A percentile compares a stretch with the other conserved stretches of the same genome.
Evolutionary conservation across 1,140 invertebrate species (phyloP).

Genomic region (Drosophila rhopaloa): DNA sequence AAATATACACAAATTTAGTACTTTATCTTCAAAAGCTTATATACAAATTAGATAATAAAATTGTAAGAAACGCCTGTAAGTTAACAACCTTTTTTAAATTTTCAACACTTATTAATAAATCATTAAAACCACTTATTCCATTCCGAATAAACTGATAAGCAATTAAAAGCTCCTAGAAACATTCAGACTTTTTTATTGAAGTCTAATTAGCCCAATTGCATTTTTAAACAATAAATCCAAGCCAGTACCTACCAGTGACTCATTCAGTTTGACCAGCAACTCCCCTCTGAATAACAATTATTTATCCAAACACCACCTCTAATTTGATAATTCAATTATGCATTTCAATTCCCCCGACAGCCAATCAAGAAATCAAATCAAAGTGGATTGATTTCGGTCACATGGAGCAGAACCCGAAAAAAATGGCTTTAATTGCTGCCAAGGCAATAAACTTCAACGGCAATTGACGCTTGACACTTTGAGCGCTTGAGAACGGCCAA

Average conservation of each 20-base stretch:
- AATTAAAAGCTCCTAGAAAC: not conserved
- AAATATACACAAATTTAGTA: too few relatives aligned
- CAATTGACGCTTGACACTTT: slow-evolving; percentile 80
- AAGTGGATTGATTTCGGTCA: slow-evolving; percentile 55
- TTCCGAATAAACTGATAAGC: not conserved
- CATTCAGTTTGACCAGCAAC: not conserved
- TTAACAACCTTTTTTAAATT: too few relatives aligned
- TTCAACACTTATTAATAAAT: not conserved
- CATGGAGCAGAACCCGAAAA: slow-evolving; percentile 34
- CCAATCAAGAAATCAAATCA: slow-evolving; percentile 79
- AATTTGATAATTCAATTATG: slow-evolving; percentile 81
- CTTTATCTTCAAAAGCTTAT: too few relatives aligned
- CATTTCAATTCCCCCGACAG: slow-evolving; percentile 63
- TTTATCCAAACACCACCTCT: slow-evolving; percentile 40
- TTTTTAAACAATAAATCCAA: slow-evolving; percentile 10
- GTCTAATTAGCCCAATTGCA: slow-evolving; percentile 6
- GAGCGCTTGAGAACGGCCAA: slow-evolving; percentile 39
- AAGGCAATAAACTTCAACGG: slow-evolving; percentile 80
- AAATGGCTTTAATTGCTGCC: slow-evolving; percentile 75
- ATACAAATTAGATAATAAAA: too few relatives aligned
- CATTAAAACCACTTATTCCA: not conserved
- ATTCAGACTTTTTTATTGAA: not conserved
- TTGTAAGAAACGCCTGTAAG: too few relatives aligned
- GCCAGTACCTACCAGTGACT: slow-evolving; percentile 11
- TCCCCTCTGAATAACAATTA: slow-evolving; percentile 43